Evolutionary conservation across 2,888 invertebrate species (phyloP).

Genomic region (Diachrysia chrysitis): DNA sequence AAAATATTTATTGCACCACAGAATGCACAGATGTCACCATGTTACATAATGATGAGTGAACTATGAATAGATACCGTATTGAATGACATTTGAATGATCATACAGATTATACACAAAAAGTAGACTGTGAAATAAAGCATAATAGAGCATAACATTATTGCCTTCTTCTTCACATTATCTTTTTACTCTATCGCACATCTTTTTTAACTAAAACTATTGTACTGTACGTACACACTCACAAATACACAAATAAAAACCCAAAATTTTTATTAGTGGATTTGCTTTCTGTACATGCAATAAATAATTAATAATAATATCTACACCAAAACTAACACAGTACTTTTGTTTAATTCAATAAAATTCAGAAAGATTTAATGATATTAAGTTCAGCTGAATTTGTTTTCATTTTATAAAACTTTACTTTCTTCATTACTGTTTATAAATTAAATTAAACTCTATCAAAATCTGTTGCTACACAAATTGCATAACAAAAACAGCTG

Average conservation of each 20-base stretch:
- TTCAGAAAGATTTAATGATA: too few species aligned
- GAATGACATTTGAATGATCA: background rate
- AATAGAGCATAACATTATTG: slow-evolving; percentile 6
- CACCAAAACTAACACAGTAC: too few species aligned
- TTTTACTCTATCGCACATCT: slow-evolving; percentile 13
- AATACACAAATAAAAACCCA: too few species aligned
- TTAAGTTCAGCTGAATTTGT: too few species aligned
- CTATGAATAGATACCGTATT: background rate
- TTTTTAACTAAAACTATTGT: too few species aligned
- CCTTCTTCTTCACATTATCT: background rate
- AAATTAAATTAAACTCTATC: background rate
- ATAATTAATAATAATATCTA: too few species aligned
- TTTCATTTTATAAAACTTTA: too few species aligned
- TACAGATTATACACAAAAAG: background rate
- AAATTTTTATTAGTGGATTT: too few species aligned
- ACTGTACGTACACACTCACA: too few species aligned
- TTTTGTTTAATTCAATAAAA: too few species aligned
- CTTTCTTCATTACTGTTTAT: too few species aligned
- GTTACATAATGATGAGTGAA: slow-evolving; percentile 28
- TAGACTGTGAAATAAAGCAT: background rate
- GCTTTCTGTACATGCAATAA: too few species aligned
- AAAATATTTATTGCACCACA: background rate
- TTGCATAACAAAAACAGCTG: slow-evolving; percentile 74
- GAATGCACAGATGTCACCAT: slow-evolving; percentile 38
- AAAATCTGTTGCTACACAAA: background rate